Evolutionary conservation across 2,888 invertebrate genomes (phyloP).

Genomic region (Galerucella nymphaeae): DNA sequence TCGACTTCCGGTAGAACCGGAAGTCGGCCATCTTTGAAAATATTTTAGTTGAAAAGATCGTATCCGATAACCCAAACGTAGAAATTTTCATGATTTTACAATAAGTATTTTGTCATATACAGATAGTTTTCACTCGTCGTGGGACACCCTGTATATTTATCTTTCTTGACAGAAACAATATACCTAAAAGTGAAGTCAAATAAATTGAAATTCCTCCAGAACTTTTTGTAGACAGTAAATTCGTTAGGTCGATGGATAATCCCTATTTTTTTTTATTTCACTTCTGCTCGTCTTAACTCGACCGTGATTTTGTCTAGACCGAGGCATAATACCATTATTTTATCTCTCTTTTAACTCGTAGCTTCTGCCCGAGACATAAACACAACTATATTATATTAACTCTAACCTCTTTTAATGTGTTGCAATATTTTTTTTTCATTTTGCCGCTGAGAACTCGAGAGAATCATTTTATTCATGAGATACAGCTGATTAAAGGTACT

Average conservation of each 20-base stretch:
- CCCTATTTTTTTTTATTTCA: not conserved
- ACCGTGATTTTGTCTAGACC: conserved; percentile 17
- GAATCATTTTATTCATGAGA: not conserved
- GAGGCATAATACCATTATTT: conserved; percentile 16
- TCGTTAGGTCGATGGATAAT: not conserved
- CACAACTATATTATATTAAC: not conserved
- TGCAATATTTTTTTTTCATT: not conserved
- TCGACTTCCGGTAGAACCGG: too few relatives aligned
- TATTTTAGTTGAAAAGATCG: too few relatives aligned
- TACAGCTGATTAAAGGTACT: too few relatives aligned
- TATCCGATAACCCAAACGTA: too few relatives aligned
- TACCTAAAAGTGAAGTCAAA: not conserved
- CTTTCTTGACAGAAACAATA: not conserved
- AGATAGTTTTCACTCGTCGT: too few relatives aligned
- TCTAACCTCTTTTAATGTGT: not conserved
- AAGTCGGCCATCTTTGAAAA: too few relatives aligned
- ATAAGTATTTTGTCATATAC: too few relatives aligned
- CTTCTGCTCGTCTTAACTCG: not conserved
- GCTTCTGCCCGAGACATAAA: conserved; percentile 7
- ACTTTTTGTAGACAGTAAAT: not conserved
- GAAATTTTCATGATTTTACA: too few relatives aligned
- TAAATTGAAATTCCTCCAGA: not conserved
- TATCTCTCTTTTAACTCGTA: conserved; percentile 18
- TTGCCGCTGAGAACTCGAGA: not conserved
- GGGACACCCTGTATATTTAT: too few relatives aligned